Percentiles rank a stretch among this genome's conserved stretches.
phyloP scores from a whole-genome alignment of 2,797 vertebrate genomes.

The Trichosurus vulpecula region DNA sequence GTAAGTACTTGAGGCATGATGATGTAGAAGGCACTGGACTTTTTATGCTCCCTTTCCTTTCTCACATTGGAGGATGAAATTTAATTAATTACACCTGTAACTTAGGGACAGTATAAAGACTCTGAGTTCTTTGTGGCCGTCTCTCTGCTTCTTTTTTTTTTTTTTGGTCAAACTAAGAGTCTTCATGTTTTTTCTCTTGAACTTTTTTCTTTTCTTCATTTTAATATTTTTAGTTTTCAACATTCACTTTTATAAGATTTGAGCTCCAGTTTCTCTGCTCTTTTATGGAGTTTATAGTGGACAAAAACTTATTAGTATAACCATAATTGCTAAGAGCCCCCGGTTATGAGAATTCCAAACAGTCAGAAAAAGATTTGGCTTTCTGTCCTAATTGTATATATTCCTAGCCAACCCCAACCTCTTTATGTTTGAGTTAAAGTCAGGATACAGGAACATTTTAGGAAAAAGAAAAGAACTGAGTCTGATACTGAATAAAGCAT shows the following conservation, averaged over 20 bases:
- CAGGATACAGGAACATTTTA: neutral
- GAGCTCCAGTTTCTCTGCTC: too few species aligned
- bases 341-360: neutral
- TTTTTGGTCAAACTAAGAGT: too few species aligned
- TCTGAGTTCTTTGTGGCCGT: neutral
- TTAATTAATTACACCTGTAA: neutral
- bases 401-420: neutral
- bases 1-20: too few species aligned
- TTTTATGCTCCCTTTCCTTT: too few species aligned
- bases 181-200: too few species aligned
- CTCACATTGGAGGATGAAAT: neutral
- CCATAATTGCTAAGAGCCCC: neutral
- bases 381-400: neutral
- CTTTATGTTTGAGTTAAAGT: neutral
- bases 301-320: neutral
- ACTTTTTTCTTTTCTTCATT: too few species aligned
- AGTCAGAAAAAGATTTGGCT: neutral
- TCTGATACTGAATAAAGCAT: neutral
- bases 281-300: too few species aligned
- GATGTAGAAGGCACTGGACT: too few species aligned
- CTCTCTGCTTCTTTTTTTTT: neutral
- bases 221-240: too few species aligned
- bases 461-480: neutral
- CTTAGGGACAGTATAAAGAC: neutral
- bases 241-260: too few species aligned